A percentile compares a stretch with the other conserved stretches of the same genome.
phyloP scores from a whole-genome alignment of 2,113 vertebrate genomes.

The Gadus macrocephalus region DNA sequence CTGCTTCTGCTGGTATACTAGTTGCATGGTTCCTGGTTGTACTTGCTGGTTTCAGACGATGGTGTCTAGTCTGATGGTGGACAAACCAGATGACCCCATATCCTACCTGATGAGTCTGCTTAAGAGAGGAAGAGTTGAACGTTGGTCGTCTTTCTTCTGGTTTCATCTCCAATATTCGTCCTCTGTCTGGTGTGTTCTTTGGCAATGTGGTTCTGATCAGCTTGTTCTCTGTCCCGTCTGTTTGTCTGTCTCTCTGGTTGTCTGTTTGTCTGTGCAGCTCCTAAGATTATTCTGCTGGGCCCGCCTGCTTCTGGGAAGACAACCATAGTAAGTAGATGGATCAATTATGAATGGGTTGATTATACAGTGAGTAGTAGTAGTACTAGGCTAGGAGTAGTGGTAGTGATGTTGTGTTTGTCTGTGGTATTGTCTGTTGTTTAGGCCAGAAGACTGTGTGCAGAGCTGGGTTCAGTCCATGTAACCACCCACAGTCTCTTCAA shows the following conservation, averaged over 20 bases:
- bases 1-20: too few relatives aligned
- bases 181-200: neutral
- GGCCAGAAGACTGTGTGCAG: constrained; percentile 61
- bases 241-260: constrained; percentile 63
- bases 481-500: constrained; percentile 42
- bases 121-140: constrained; percentile 63
- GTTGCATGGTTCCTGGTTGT: too few relatives aligned
- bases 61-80: constrained; percentile 79
- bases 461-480: constrained; percentile 59
- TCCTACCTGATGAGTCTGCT: constrained; percentile 79
- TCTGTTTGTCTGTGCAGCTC: constrained; percentile 67
- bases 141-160: constrained; percentile 54
- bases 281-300: constrained; percentile 81
- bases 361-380: neutral
- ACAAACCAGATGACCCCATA: constrained; percentile 82
- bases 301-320: constrained; percentile 87
- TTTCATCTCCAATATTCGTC: neutral
- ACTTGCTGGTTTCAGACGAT: constrained; percentile 69
- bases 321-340: constrained; percentile 79
- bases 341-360: neutral
- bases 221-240: neutral
- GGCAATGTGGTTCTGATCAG: neutral
- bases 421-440: constrained; percentile 20
- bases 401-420: neutral
- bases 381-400: neutral